phyloP scores from a whole-genome alignment of 2,888 invertebrate genomes.

The Galeruca laticollis region DNA sequence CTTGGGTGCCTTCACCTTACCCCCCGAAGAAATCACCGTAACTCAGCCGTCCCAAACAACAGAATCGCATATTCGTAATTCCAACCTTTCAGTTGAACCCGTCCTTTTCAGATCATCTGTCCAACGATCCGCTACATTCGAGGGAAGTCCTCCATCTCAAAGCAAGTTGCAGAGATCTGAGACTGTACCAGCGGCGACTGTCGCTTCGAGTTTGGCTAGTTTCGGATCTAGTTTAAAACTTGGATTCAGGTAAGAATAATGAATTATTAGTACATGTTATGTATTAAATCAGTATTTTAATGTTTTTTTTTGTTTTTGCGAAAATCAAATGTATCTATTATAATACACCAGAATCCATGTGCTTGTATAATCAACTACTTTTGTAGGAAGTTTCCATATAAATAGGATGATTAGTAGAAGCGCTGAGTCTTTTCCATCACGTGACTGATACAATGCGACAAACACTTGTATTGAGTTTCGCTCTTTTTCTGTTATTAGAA shows the following conservation, averaged over 20 bases:
- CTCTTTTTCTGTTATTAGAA: too few species aligned
- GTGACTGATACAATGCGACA: too few species aligned
- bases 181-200: constrained; percentile 79
- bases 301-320: constrained; percentile 10
- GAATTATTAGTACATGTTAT: constrained; percentile 20
- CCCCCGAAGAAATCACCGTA: constrained; percentile 52
- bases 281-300: constrained; percentile 10
- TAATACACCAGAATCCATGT: too few species aligned
- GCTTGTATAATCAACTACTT: too few species aligned
- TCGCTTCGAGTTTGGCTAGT: constrained; percentile 83
- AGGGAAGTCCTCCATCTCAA: constrained; percentile 65
- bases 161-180: constrained; percentile 76
- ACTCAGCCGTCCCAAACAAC: constrained; percentile 34
- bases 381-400: too few species aligned
- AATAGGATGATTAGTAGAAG: too few species aligned
- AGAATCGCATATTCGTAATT: constrained; percentile 22
- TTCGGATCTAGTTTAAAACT: constrained; percentile 86
- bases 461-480: too few species aligned
- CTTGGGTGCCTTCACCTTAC: constrained; percentile 80
- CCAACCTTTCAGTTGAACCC: constrained; percentile 73
- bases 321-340: too few species aligned
- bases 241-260: constrained; percentile 82
- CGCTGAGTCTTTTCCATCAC: too few species aligned
- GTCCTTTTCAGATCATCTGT: constrained; percentile 71
- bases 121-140: constrained; percentile 72